Evolutionary conservation across 92 coral and sea anemone species (phyloP), one percentile per base, ranked within the genome.

Genomic region (Phymanthus crucifer): DNA sequence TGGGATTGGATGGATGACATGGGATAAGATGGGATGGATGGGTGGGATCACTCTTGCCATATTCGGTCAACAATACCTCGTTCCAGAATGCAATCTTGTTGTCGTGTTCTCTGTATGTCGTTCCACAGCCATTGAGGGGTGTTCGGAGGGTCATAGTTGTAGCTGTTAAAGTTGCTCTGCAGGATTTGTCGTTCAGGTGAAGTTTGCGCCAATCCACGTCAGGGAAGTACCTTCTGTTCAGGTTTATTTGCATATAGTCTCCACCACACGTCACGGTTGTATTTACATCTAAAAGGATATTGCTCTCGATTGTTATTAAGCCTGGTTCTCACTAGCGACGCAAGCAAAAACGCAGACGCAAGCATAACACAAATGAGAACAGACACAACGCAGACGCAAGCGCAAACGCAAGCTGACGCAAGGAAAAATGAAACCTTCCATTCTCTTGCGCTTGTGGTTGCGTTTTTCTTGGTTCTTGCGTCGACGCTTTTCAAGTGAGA

Each of bases 231-330:
- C 23, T 54, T 27, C 71, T 58, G 31, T 71, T 69, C 78, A 84
- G 29, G 4, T 72, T 70, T 34, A 84, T 34, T 37, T 72, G 48
- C 75, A 84, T 84, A 65, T 48, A 78, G 8, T 78, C 43, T 17
- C 78, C 84, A 1, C 40, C 31, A 52, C 88, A 84, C 27, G 74
- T 78, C 45, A 84, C 88, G 18, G 6, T 72, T 38, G 54, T 21
- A 38, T 14, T 9, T 5, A 38, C 21, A 18, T 72, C 56, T 72
- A 50, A 18, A 17, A 18, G n/a, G 3, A 13, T 12, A 13, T 48
- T 12, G n/a, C 14, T 50, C 5, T 50, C 21, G 18, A 9, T 17
- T 50, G 57, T 50, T 50, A 16, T 4, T 50, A 6, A 50, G n/a
- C n/a, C n/a, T n/a, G n/a, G n/a, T n/a, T n/a, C n/a, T n/a, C n/a